Evolutionary conservation across 1,140 invertebrate genomes (phyloP), one percentile per base, ranked within the genome.

Genomic region (Philotrypesis tridentata): DNA sequence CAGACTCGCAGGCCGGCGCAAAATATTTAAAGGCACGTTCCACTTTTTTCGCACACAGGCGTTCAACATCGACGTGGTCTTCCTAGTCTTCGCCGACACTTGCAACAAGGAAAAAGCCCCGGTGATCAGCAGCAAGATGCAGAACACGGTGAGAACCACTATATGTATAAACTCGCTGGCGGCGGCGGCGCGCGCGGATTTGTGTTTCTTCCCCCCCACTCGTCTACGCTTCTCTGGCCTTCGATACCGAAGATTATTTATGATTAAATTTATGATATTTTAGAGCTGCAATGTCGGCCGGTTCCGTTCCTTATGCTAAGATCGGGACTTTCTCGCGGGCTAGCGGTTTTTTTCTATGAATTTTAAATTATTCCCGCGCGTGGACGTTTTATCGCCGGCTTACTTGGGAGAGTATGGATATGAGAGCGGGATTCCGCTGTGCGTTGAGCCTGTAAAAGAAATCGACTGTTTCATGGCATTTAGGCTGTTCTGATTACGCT

Each of bases 71-170:
- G 80, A 86, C 60, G 9, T 86, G 3, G 40, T 17, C 55, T 0
- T 7, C 2, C 23, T 86, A 0, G 43, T 87, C 0, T 11, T 72
- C 9, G 37, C 60, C 78, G 75, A 85, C 2, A 82, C 60, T 78
- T 84, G 80, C 67, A 71, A 73, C 61, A 73, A 25, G 48, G 43
- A 40, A 0, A 60, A 81, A 6, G 37, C 14, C 11, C 48, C 63
- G 37, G 37, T 63, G 12, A 61, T 29, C 5, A 71, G 55, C 60
- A 67, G 55, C 17, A 78, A 67, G 31, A 6, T 86, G 12, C 87
- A 90, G 85, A 27, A 40, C 0, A 31, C 81, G 27, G 88, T 91
- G 79, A 86, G 88, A 76, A 9, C n/a, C 48, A 55, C 21, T 27
- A 43, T 25, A 74, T 55, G n/a, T n/a, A n/a, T n/a, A n/a, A n/a